Percentiles rank a stretch among this genome's conserved stretches.
These are phyloP conservation scores for Pleuronectes platessa DNA, from an alignment of 2,113 vertebrate species.

Conservation along the genomic window DNA sequence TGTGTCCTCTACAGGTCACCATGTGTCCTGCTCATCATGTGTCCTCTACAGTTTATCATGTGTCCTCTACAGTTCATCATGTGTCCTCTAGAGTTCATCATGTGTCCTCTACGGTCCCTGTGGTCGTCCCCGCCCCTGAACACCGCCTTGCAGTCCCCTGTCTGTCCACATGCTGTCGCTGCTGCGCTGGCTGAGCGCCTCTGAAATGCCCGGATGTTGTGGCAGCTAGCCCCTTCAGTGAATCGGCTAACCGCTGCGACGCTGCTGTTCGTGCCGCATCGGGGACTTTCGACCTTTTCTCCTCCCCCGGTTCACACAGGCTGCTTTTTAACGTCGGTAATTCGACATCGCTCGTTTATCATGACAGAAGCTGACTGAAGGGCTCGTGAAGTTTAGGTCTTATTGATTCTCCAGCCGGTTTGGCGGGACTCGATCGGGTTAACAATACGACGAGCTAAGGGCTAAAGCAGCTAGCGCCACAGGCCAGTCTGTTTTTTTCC, in stretches of 20 bases:
- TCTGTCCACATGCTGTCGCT: conserved; percentile 38
- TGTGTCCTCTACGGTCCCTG: too few species aligned
- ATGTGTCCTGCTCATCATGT: too few species aligned
- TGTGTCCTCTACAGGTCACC: too few species aligned
- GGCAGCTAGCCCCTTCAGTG: conserved; percentile 75
- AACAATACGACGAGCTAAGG: conserved; percentile 72
- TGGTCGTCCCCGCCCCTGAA: too few species aligned
- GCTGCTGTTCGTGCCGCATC: conserved; percentile 66
- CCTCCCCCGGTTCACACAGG: conserved; percentile 13
- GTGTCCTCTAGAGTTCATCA: too few species aligned
- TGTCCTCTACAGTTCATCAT: too few species aligned
- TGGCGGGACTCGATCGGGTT: conserved; percentile 68
- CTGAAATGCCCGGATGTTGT: conserved; percentile 80
- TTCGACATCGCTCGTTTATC: conserved; percentile 41
- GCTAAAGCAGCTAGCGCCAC: conserved; percentile 57
- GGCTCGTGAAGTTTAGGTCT: conserved; percentile 40
- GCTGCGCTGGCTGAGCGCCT: background rate
- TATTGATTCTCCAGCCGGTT: conserved; percentile 56
- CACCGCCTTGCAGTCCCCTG: background rate
- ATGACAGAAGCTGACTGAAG: conserved; percentile 62
- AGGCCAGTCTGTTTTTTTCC: conserved; percentile 60
- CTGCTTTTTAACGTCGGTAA: conserved; percentile 27
- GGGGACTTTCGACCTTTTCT: conserved; percentile 60
- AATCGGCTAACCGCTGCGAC: conserved; percentile 71
- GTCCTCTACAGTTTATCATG: too few species aligned